Percentiles rank a stretch among this genome's conserved stretches.
phyloP scores from a whole-genome alignment of 1,140 invertebrate genomes.

The Lucilia cuprina region DNA sequence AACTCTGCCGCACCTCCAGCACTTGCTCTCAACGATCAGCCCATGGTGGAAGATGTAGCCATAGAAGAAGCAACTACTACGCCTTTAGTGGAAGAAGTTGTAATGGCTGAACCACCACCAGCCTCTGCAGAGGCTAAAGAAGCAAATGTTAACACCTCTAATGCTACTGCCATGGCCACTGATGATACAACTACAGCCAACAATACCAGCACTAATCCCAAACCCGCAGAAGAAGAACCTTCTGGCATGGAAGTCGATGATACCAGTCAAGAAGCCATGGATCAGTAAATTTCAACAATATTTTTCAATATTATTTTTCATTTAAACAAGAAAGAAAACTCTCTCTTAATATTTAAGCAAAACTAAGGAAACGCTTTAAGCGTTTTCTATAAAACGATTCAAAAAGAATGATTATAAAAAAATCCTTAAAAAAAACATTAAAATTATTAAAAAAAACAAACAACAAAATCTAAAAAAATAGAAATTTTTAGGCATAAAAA shows the following conservation, averaged over 20 bases:
- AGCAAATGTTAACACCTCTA: slow-evolving; percentile 43
- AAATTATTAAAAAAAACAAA: not conserved
- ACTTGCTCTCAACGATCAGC: slow-evolving; percentile 52
- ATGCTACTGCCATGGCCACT: slow-evolving; percentile 50
- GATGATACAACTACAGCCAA: slow-evolving; percentile 47
- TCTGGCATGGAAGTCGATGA: slow-evolving; percentile 61
- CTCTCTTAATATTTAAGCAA: not conserved
- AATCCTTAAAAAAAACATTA: not conserved
- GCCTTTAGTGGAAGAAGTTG: slow-evolving; percentile 50
- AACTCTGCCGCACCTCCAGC: slow-evolving; percentile 33
- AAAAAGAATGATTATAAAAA: not conserved
- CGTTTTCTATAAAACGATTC: not conserved
- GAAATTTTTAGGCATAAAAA: not conserved
- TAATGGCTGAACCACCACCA: slow-evolving; percentile 48
- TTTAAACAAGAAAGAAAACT: not conserved
- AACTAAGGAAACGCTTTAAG: not conserved
- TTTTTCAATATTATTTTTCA: not conserved
- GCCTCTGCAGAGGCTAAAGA: slow-evolving; percentile 38
- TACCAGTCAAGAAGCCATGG: slow-evolving; percentile 61
- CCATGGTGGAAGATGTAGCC: slow-evolving; percentile 56
- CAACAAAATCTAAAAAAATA: not conserved
- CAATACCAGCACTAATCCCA: not conserved
- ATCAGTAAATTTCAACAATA: slow-evolving; percentile 49
- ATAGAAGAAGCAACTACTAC: slow-evolving; percentile 24
- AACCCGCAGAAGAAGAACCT: slow-evolving; percentile 50